Conservation (phyloP, 2,888 invertebrate genomes). For the Drosophila nigricruria region DNA sequence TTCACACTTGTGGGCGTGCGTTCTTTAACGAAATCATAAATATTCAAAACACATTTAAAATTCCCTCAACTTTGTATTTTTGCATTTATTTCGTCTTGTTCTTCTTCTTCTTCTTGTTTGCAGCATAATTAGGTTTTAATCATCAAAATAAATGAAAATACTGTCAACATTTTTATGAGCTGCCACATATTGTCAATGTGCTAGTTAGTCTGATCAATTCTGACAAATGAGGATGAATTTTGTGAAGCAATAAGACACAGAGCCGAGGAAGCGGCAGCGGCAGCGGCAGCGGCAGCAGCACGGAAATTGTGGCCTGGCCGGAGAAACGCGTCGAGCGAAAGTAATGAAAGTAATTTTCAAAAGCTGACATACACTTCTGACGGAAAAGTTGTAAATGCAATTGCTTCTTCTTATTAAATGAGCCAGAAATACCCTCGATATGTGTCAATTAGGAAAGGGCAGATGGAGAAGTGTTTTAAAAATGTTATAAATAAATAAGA, state of each 20-base stretch:
- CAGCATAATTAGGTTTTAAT: constrained; percentile 77
- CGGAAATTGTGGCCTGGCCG: neutral
- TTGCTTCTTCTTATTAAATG: constrained; percentile 13
- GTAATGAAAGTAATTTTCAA: constrained; percentile 50
- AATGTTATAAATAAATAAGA: neutral
- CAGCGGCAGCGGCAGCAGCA: neutral
- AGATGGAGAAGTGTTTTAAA: neutral
- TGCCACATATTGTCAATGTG: constrained; percentile 9
- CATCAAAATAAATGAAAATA: constrained; percentile 50
- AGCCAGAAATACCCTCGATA: constrained; percentile 8
- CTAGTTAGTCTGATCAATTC: constrained; percentile 61
- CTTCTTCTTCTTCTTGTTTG: constrained; percentile 17
- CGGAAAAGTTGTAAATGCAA: constrained; percentile 16
- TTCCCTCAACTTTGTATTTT: constrained; percentile 44
- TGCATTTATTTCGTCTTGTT: constrained; percentile 10
- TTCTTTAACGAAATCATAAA: constrained; percentile 66
- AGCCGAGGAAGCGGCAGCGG: neutral
- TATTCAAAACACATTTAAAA: constrained; percentile 81
- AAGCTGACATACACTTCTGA: constrained; percentile 23
- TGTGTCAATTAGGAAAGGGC: neutral
- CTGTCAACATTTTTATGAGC: constrained; percentile 44
- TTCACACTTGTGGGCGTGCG: constrained; percentile 53
- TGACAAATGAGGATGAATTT: constrained; percentile 65
- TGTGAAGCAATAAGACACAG: constrained; percentile 23
- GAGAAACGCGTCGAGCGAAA: constrained; percentile 16